phyloP scores from a whole-genome alignment of 1,140 invertebrate genomes.

The Temnothorax nylanderi region DNA sequence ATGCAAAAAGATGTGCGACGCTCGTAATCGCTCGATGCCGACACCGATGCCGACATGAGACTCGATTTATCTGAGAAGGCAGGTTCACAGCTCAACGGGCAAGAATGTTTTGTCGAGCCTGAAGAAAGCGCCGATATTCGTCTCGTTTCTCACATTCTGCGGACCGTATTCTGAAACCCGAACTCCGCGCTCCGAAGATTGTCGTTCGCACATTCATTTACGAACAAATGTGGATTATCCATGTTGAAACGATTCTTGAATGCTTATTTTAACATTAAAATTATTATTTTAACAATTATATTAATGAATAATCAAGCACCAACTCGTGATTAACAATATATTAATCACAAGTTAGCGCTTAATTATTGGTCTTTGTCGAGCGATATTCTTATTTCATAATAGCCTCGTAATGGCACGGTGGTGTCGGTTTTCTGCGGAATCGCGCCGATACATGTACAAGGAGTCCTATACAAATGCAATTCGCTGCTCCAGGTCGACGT shows the following conservation, averaged over 20 bases:
- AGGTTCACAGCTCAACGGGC: conserved; percentile 70
- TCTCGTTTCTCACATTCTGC: conserved; percentile 56
- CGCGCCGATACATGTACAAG: conserved; percentile 6
- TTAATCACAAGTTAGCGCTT: neutral
- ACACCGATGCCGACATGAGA: conserved; percentile 44
- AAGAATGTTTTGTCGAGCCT: conserved; percentile 76
- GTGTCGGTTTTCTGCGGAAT: conserved; percentile 31
- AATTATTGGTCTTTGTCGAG: conserved; percentile 7
- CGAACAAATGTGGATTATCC: neutral
- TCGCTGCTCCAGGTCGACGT: neutral
- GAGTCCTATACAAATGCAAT: conserved; percentile 29
- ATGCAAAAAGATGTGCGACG: neutral
- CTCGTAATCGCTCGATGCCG: conserved; percentile 51
- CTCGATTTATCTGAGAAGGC: conserved; percentile 20
- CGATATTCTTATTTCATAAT: neutral
- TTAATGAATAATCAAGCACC: neutral
- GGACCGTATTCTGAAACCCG: neutral
- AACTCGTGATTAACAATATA: neutral
- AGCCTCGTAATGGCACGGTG: neutral
- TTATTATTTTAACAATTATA: neutral
- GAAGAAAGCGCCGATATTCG: conserved; percentile 57
- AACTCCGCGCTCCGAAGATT: neutral
- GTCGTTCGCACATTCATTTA: neutral
- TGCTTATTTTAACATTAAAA: no score
- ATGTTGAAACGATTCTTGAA: neutral